Evolutionary conservation across 1,140 invertebrate genomes (phyloP).

Genomic region (Spodoptera frugiperda): DNA sequence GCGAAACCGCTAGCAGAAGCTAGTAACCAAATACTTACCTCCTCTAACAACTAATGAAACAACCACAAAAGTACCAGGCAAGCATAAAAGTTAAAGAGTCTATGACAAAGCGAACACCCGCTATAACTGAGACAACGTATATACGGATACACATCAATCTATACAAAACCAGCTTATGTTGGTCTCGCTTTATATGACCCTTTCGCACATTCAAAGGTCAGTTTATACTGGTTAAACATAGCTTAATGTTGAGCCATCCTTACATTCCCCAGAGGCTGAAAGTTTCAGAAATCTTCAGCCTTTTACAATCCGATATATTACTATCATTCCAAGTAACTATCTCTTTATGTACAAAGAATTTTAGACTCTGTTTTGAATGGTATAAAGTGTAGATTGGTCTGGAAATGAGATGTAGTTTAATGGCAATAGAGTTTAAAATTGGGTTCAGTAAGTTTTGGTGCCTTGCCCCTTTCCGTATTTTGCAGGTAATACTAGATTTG

Average conservation of each 20-base stretch:
- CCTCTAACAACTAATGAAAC: neutral
- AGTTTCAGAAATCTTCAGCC: conserved; percentile 43
- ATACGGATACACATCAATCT: no score
- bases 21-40: no score
- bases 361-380: neutral
- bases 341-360: neutral
- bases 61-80: conserved; percentile 7
- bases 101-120: conserved; percentile 3
- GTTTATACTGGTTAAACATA: no score
- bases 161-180: no score
- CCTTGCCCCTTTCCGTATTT: conserved; percentile 41
- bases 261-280: conserved; percentile 21
- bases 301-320: conserved; percentile 51
- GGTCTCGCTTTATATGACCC: no score
- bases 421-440: conserved; percentile 46
- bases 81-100: neutral
- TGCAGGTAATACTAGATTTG: conserved; percentile 23
- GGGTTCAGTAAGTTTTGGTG: conserved; percentile 48
- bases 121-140: conserved; percentile 18
- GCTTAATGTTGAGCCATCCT: no score
- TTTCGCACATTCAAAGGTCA: no score
- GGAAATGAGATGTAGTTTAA: neutral
- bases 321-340: conserved; percentile 40
- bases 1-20: no score
- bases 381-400: neutral